Percentiles rank a stretch among this genome's conserved stretches.
phyloP scores from a whole-genome alignment of 2,888 invertebrate genomes.

The Synergus japonicus region DNA sequence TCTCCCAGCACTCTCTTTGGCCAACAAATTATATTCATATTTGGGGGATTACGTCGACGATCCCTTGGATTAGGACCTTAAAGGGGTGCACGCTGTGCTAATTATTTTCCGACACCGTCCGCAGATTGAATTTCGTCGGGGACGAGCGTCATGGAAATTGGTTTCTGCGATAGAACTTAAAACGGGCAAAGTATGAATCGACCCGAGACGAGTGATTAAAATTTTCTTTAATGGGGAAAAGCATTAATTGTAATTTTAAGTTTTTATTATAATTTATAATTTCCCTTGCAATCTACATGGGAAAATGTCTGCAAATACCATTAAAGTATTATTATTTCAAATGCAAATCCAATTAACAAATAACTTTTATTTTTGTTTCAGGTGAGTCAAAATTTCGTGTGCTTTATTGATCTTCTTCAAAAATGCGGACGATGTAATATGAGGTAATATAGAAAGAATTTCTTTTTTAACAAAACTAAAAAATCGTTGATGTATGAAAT shows the following conservation, averaged over 20 bases:
- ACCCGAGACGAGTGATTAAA: background rate
- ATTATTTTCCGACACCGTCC: constrained; percentile 71
- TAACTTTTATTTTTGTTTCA: no score
- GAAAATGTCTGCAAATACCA: no score
- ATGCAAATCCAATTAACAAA: no score
- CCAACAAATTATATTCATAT: constrained; percentile 76
- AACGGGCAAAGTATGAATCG: background rate
- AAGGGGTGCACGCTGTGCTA: constrained; percentile 71
- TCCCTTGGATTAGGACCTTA: constrained; percentile 73
- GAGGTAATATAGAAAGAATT: no score
- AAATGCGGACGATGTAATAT: no score
- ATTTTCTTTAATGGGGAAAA: constrained; percentile 27
- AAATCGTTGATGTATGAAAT: background rate
- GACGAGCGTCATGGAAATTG: constrained; percentile 60
- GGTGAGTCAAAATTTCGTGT: no score
- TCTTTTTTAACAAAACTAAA: background rate
- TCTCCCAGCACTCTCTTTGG: constrained; percentile 48
- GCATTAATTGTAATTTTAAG: background rate
- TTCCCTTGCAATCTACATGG: no score
- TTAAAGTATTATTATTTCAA: no score
- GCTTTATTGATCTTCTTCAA: no score
- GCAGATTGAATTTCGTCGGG: constrained; percentile 71
- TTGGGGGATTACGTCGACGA: constrained; percentile 72
- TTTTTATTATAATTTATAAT: no score
- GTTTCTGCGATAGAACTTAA: constrained; percentile 52